phyloP scores from a whole-genome alignment of 1,140 invertebrate genomes.

The Drosophila virilis region DNA sequence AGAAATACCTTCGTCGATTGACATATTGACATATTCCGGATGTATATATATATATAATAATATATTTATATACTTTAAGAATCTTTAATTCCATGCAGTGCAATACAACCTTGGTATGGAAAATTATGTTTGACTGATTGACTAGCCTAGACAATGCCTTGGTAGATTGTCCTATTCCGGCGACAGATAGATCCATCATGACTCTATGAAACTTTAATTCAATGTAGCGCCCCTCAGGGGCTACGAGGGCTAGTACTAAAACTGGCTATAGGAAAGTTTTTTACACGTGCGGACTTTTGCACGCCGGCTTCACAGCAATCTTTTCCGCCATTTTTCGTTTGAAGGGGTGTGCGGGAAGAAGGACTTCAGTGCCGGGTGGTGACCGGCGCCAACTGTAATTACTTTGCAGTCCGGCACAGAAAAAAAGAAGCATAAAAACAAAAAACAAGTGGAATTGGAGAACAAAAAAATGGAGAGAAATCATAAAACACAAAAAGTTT shows the following conservation, averaged over 20 bases:
- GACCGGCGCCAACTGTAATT: conserved; percentile 68
- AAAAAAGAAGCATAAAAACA: conserved; percentile 13
- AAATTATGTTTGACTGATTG: background rate
- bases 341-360: background rate
- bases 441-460: conserved; percentile 5
- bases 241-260: background rate
- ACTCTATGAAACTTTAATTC: conserved; percentile 24
- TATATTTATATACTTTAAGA: too few relatives aligned
- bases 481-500: conserved; percentile 76
- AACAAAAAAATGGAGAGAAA: conserved; percentile 23
- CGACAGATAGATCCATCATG: conserved; percentile 9
- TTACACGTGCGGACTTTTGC: conserved; percentile 58
- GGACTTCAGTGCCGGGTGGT: conserved; percentile 7
- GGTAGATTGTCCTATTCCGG: background rate
- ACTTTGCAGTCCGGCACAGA: conserved; percentile 58
- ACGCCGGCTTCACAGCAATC: conserved; percentile 61
- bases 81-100: too few relatives aligned
- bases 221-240: background rate
- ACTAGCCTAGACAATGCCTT: background rate
- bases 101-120: too few relatives aligned
- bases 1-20: too few relatives aligned
- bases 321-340: conserved; percentile 39
- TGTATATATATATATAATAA: too few relatives aligned
- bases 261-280: conserved; percentile 43
- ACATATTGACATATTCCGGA: too few relatives aligned